Evolutionary conservation across 1,140 invertebrate species (phyloP), one percentile per base, ranked within the genome.

Genomic region (Drosophila sproati): DNA sequence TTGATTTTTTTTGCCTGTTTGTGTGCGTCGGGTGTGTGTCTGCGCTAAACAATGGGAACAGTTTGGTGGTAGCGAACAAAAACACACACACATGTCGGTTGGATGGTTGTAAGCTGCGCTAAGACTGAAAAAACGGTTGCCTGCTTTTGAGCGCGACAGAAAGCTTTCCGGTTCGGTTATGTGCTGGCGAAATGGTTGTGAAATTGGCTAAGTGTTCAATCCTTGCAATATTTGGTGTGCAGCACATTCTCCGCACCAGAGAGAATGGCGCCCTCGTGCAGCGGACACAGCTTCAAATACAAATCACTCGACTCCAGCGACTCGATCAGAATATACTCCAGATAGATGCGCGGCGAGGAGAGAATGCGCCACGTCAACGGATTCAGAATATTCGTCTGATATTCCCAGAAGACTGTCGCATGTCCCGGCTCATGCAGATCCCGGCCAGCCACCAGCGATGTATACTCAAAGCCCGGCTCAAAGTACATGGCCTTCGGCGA

Each of bases 341-440:
- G 92, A 77, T 95, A 96, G 41, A 96, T 94, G 59, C 94, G 94
- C 0, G 96, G 96, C 12, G 94, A 95, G 59, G 95, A 94, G 5
- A 97, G 92, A 4, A 97, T 91, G 62, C 97, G 93, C 97, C 96
- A 97, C 0, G 96, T 97, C 43, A 97, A 94, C 0, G 96, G 96
- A 92, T 97, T 97, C 67, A 97, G 94, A 5, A 97, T 83, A 59
- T 95, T 96, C 1, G 95, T 95, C 68, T 96, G 94, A 75, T 96
- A 96, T 77, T 95, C 94, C 96, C 96, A 97, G 74, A 95, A 94
- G 1, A 97, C 94, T 70, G 96, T 94, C 1, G 95, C 95, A 5
- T 95, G 94, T 8, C 92, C 92, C 1, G 96, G 94, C 50, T 94
- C 92, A 1, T 95, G 95, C 1, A 97, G 93, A 69, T 95, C 94